Evolutionary conservation across 2,113 vertebrate genomes (phyloP), one percentile per base, ranked within the genome.

Genomic region (Bujurquina vittata): DNA sequence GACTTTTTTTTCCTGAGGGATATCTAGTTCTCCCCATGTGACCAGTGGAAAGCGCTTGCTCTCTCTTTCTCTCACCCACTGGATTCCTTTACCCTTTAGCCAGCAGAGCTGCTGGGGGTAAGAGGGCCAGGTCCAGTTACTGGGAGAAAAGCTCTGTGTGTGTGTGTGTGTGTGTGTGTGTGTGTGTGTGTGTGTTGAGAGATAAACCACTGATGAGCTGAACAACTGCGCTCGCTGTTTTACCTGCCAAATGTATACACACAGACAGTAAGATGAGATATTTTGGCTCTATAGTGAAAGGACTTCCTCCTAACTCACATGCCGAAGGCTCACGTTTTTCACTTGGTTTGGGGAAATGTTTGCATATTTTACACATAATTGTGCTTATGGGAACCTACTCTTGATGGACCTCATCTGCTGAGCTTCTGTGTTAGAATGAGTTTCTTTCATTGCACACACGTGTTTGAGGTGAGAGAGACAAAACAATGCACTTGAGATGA

Each of bases 21-120:
- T 85, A 92, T 93, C 91, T 88, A 67, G 87, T 93, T 94, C 77
- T 12, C 49, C 18, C 60, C 93, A 87, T 94, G 94, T 94, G 94
- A 95, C 90, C 11, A 29, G 54, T 77, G 40, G 69, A 89, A 77
- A 87, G 43, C 17, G 7, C 62, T 29, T 5, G 60, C 40, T 72
- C 67, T 72, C 35, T 43, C 75, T 26, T 35, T 52, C 74, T 56
- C 33, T 62, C 72, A 40, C 40, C 60, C 76, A 74, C 75, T 88
- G 75, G 86, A 88, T 92, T 92, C 88, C 81, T 87, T 94, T 90
- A 89, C 93, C 22, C 77, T 86, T 80, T 56, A 74, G 77, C 88
- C 86, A 90, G 88, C 81, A 84, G 82, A 84, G 80, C 85, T 81
- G 80, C 73, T 82, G 75, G 78, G 83, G 82, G 72, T 55, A 56